Percentiles rank a stretch among this genome's conserved stretches.
phyloP scores from a whole-genome alignment of 2,888 invertebrate species.

The Leistus spinibarbis region DNA sequence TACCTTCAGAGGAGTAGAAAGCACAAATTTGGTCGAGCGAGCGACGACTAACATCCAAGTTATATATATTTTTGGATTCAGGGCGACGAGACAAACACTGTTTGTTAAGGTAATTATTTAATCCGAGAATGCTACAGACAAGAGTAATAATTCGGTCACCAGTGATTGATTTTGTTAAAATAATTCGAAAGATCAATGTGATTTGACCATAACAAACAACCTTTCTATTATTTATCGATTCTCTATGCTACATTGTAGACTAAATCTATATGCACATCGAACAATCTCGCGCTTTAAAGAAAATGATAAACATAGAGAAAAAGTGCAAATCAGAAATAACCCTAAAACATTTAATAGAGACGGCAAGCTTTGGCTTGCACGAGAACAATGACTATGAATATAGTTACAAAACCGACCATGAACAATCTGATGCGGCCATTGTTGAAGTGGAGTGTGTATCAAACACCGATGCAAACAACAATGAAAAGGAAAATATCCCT shows the following conservation, averaged over 20 bases:
- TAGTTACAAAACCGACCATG: background rate
- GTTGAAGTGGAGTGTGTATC: conserved; percentile 8
- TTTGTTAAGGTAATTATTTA: too few relatives aligned
- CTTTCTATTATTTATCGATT: background rate
- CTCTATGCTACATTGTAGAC: background rate
- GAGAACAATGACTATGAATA: conserved; percentile 5
- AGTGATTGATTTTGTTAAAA: too few relatives aligned
- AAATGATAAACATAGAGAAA: background rate
- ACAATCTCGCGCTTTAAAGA: background rate
- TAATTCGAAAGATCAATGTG: background rate
- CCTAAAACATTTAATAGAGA: conserved; percentile 10
- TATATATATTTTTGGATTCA: too few relatives aligned
- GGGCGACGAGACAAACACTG: too few relatives aligned
- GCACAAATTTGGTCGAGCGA: too few relatives aligned
- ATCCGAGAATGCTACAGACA: too few relatives aligned
- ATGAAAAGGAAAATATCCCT: conserved; percentile 12
- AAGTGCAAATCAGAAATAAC: background rate
- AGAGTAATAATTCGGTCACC: too few relatives aligned
- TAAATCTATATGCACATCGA: background rate
- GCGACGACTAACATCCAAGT: too few relatives aligned
- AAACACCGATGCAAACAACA: conserved; percentile 23
- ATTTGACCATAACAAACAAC: background rate
- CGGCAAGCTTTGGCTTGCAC: conserved; percentile 9
- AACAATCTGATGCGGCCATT: conserved; percentile 13
- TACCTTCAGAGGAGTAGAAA: too few relatives aligned